These are phyloP conservation scores for Propithecus coquereli DNA, from an alignment of 2,113 vertebrate species.

Conservation along the genomic window DNA sequence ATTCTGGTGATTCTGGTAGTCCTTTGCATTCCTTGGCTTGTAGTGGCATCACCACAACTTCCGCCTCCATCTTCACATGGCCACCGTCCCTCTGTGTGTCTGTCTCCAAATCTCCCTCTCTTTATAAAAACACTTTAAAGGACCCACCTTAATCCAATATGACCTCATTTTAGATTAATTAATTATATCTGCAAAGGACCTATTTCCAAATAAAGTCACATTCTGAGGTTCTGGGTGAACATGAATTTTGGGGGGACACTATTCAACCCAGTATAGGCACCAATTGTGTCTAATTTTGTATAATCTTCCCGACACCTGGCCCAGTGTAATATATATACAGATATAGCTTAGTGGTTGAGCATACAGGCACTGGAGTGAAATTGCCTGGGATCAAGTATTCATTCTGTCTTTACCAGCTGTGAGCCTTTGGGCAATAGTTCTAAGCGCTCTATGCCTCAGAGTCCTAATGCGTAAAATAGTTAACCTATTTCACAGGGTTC, in stretches of 20 bases:
- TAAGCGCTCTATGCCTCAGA: neutral
- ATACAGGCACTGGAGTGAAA: neutral
- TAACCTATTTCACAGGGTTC: neutral
- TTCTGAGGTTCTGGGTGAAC: neutral
- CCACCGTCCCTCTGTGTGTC: neutral
- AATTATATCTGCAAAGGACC: neutral
- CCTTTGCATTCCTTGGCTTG: neutral
- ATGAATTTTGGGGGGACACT: neutral
- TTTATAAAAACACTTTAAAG: neutral
- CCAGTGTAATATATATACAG: neutral
- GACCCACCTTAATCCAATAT: neutral
- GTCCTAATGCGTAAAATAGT: slow-evolving; percentile 10
- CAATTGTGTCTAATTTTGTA: neutral
- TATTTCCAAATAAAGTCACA: slow-evolving; percentile 16
- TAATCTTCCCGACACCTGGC: neutral
- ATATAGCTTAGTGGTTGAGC: neutral
- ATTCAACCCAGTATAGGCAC: neutral
- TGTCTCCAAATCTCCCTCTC: neutral
- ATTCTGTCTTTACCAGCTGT: slow-evolving; percentile 1
- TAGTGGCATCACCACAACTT: neutral
- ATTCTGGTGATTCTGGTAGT: neutral
- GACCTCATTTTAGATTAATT: neutral
- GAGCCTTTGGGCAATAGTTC: neutral
- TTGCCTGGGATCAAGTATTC: neutral
- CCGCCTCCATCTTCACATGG: neutral